Conservation (phyloP, 2,888 invertebrate species). For the Erynnis tages region DNA sequence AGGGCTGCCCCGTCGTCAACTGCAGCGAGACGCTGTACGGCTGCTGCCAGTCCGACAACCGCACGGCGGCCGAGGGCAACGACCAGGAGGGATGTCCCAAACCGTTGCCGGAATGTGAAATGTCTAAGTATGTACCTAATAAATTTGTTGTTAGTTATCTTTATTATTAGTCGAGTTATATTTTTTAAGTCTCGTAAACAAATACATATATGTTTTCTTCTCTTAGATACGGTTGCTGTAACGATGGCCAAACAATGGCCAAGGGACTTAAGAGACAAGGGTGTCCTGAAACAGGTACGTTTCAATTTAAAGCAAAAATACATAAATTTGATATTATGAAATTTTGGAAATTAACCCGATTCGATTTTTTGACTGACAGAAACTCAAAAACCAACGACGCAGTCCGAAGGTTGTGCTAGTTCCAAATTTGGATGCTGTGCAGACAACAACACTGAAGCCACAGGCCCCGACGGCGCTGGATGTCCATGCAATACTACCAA, state of each 20-base stretch:
- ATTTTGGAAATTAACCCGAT: no score
- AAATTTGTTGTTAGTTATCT: no score
- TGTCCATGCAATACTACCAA: slow-evolving; percentile 83
- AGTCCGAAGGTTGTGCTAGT: slow-evolving; percentile 66
- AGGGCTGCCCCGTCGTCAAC: slow-evolving; percentile 88
- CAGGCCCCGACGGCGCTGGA: slow-evolving; percentile 84
- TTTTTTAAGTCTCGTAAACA: background rate
- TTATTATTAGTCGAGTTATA: background rate
- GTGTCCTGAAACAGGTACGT: slow-evolving; percentile 63
- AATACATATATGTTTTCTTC: slow-evolving; percentile 3
- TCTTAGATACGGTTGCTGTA: slow-evolving; percentile 86
- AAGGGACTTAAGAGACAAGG: slow-evolving; percentile 82
- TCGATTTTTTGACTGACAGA: slow-evolving; percentile 3
- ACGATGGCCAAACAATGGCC: slow-evolving; percentile 84
- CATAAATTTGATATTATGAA: no score
- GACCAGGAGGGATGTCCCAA: slow-evolving; percentile 92
- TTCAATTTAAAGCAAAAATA: background rate
- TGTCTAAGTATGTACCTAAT: slow-evolving; percentile 79
- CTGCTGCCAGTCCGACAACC: slow-evolving; percentile 89
- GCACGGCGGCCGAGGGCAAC: slow-evolving; percentile 89
- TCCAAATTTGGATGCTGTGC: slow-evolving; percentile 89
- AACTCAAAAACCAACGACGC: slow-evolving; percentile 25
- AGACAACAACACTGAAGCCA: slow-evolving; percentile 83
- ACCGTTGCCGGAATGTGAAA: slow-evolving; percentile 79
- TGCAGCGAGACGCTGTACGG: slow-evolving; percentile 92